Base-by-base conservation (phyloP, 2,888 invertebrate genomes). In the Cancer borealis region DNA sequence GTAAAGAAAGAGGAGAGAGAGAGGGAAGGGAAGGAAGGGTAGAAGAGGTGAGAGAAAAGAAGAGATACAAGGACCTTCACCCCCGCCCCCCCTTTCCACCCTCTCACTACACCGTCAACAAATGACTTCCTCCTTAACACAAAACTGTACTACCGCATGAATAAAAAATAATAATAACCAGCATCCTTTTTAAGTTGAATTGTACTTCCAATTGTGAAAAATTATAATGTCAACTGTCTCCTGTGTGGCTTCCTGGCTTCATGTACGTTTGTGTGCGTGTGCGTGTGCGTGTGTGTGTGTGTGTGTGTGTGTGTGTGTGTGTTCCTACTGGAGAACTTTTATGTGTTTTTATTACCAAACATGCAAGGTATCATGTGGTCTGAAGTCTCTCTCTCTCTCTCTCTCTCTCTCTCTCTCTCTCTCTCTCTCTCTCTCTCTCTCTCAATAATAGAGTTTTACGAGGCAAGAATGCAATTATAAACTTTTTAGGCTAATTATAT, bases 181-280 rank as follows among this genome's bases (percentile, higher is more conserved):
- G 79, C 79, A 30, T 79, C 79, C 79, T 79, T 79, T 79, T 79
- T 79, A 79, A 30, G n/a, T 66, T n/a, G n/a, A 66, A 66, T 66
- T 66, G 66, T 66, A 66, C 66, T 66, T 66, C 66, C 66, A 66
- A 66, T 66, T 66, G 66, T 66, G 66, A 66, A 66, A 66, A 66
- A n/a, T 66, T 66, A 66, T 66, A n/a, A 66, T 66, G 66, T 8
- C 66, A 66, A 66, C n/a, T n/a, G n/a, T n/a, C 66, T 66, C 66
- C n/a, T 66, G 66, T n/a, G 66, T 66, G 66, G 66, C 66, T 66
- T 66, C 66, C 66, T 66, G 66, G 21, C 4, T 21, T 66, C 14
- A 21, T 66, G 66, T 66, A 21, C 12, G 66, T 66, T 4, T 66
- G 66, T 66, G 66, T 66, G 66, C 12, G 66, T 66, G 66, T 66